phyloP scores from a whole-genome alignment of 2,888 invertebrate genomes.

The Drosophila peninsularis region DNA sequence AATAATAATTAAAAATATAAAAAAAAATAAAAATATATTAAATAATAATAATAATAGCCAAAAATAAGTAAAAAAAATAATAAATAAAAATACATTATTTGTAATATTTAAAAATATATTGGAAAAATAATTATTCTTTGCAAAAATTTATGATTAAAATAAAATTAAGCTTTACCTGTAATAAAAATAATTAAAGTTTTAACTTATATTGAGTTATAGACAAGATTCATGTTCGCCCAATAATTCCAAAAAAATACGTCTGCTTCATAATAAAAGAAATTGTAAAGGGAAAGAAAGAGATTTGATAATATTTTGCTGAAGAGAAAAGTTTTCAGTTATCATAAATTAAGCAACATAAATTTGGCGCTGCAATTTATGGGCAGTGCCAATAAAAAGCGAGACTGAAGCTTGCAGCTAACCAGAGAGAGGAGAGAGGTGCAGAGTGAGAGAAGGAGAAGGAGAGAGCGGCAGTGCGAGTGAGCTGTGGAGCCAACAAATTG shows the following conservation, averaged over 20 bases:
- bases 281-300: neutral
- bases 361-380: slow-evolving; percentile 56
- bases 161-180: too few relatives aligned
- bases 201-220: too few relatives aligned
- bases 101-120: too few relatives aligned
- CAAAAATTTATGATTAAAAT: too few relatives aligned
- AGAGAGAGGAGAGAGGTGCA: neutral
- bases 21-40: too few relatives aligned
- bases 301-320: slow-evolving; percentile 10
- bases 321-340: slow-evolving; percentile 30
- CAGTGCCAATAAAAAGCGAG: slow-evolving; percentile 43
- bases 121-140: too few relatives aligned
- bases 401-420: slow-evolving; percentile 31
- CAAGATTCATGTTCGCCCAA: too few relatives aligned
- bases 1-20: too few relatives aligned
- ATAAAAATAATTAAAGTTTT: too few relatives aligned
- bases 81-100: too few relatives aligned
- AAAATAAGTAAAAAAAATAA: too few relatives aligned
- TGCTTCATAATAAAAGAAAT: neutral
- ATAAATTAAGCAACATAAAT: slow-evolving; percentile 50
- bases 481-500: slow-evolving; percentile 48
- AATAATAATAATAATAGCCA: too few relatives aligned
- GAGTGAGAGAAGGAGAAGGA: neutral
- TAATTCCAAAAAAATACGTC: neutral
- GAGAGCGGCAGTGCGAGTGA: slow-evolving; percentile 14